Percentiles rank a stretch among this genome's conserved stretches.
Evolutionary conservation across 2,888 invertebrate species (phyloP).

Genomic region (Ceratothoa steindachneri): DNA sequence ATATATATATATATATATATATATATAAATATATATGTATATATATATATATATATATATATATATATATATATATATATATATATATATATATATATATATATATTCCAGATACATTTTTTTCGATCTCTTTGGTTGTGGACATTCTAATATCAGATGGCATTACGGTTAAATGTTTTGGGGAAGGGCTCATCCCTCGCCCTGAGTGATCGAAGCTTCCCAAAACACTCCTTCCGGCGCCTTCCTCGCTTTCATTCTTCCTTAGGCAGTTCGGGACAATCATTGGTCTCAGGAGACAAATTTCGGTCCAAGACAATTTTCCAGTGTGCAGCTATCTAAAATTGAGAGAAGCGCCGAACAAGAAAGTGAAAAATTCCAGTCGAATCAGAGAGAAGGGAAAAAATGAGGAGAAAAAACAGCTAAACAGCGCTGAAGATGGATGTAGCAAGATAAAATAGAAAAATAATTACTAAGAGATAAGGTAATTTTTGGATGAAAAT

Average conservation of each 20-base stretch:
- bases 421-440: too few relatives aligned
- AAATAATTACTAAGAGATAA: not conserved
- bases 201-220: conserved; percentile 1
- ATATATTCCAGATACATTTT: not conserved
- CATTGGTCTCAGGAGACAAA: conserved; percentile 8
- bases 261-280: not conserved
- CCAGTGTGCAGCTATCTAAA: not conserved
- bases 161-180: not conserved
- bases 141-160: conserved; percentile 10
- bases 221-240: not conserved
- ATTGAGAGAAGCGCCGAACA: not conserved
- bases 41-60: not conserved
- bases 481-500: too few relatives aligned
- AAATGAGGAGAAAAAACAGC: not conserved
- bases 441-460: not conserved
- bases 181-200: not conserved
- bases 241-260: not conserved
- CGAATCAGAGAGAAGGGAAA: not conserved
- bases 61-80: conserved; percentile 6
- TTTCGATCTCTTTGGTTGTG: not conserved
- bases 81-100: conserved; percentile 15
- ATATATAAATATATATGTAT: not conserved
- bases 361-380: not conserved
- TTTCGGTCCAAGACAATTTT: conserved; percentile 6
- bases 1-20: not conserved